These are phyloP conservation scores for Poecilobothrus nobilitatus DNA, from an alignment of 2,888 invertebrate genomes.

Conservation along the genomic window DNA sequence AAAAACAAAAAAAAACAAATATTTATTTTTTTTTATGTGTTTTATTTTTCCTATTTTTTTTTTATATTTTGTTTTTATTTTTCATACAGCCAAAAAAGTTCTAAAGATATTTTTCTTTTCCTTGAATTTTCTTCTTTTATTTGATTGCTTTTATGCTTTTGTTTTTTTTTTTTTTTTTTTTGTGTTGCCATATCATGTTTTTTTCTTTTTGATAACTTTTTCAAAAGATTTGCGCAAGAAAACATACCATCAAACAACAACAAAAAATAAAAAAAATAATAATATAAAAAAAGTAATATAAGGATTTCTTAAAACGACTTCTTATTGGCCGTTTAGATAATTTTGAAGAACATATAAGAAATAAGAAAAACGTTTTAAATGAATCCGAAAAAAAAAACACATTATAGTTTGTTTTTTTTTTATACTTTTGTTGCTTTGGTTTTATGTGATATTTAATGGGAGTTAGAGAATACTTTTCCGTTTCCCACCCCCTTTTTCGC, in stretches of 20 bases:
- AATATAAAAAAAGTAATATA: slow-evolving; percentile 7
- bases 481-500: too few species aligned
- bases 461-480: background rate
- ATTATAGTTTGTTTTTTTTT: background rate
- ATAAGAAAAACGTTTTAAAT: slow-evolving; percentile 19
- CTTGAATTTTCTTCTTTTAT: too few species aligned
- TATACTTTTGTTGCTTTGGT: background rate
- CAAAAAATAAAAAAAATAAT: too few species aligned
- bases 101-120: background rate
- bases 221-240: slow-evolving; percentile 10
- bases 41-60: too few species aligned
- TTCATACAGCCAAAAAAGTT: background rate
- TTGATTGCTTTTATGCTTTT: too few species aligned
- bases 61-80: background rate
- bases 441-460: background rate
- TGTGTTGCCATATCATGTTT: too few species aligned
- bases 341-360: slow-evolving; percentile 24
- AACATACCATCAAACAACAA: background rate
- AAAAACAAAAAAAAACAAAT: background rate
- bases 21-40: background rate
- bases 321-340: slow-evolving; percentile 33
- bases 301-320: slow-evolving; percentile 26
- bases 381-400: slow-evolving; percentile 15
- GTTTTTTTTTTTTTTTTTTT: background rate
- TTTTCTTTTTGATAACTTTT: background rate